phyloP scores from a whole-genome alignment of 2,797 vertebrate species.

The Limnodromus scolopaceus region DNA sequence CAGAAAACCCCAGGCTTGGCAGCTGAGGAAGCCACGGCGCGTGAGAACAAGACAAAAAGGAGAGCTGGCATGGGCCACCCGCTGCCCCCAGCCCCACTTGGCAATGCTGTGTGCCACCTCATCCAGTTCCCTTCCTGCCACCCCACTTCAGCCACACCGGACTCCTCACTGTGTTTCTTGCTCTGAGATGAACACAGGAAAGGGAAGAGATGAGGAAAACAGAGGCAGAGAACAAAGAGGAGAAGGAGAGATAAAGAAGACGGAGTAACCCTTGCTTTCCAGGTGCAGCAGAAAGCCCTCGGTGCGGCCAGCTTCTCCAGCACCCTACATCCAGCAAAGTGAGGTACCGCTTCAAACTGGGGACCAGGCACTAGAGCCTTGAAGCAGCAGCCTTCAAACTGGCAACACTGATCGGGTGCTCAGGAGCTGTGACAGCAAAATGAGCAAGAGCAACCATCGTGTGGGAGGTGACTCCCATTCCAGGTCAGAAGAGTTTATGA shows the following conservation, averaged over 20 bases:
- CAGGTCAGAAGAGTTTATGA: background rate
- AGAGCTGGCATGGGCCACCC: background rate
- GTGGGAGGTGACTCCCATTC: background rate
- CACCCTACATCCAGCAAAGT: background rate
- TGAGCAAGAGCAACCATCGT: background rate
- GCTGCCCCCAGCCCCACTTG: no score
- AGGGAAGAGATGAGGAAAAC: background rate
- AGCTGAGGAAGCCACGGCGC: background rate
- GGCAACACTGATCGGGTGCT: rapidly evolving
- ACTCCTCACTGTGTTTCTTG: background rate
- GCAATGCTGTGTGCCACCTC: background rate
- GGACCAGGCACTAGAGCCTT: background rate
- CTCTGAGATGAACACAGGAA: background rate
- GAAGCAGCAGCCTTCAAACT: background rate
- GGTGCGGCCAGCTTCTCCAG: background rate
- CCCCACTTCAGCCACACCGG: background rate
- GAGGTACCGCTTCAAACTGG: background rate
- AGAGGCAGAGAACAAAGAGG: background rate
- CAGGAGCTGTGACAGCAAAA: background rate
- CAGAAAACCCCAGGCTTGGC: background rate
- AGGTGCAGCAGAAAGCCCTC: background rate
- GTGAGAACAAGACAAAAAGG: background rate
- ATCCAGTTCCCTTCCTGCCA: background rate
- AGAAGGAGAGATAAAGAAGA: background rate
- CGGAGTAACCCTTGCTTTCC: background rate